Evolutionary conservation across 2,113 vertebrate genomes (phyloP).

Genomic region (Mustela nigripes): DNA sequence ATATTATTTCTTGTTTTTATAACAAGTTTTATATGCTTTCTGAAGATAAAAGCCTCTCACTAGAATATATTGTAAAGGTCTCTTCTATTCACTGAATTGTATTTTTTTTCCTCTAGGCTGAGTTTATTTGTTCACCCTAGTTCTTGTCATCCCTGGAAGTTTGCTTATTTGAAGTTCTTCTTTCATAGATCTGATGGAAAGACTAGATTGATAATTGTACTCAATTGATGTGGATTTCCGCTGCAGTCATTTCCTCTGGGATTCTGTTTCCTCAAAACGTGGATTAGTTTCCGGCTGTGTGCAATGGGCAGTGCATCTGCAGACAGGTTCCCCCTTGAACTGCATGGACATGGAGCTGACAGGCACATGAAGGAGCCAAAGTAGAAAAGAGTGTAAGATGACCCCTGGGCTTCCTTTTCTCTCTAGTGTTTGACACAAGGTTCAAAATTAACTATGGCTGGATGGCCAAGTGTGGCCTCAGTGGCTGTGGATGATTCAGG

Average conservation of each 20-base stretch:
- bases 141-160: not conserved
- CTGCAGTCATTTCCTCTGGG: not conserved
- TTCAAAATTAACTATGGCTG: not conserved
- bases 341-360: not conserved
- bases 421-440: not conserved
- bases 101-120: not conserved
- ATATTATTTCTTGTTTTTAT: not conserved
- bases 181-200: not conserved
- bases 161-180: not conserved
- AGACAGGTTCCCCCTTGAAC: not conserved
- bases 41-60: not conserved
- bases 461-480: not conserved
- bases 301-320: not conserved
- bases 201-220: not conserved
- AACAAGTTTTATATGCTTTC: not conserved
- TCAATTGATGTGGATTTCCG: not conserved
- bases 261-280: not conserved
- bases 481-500: not conserved
- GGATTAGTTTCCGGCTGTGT: not conserved
- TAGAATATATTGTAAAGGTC: not conserved
- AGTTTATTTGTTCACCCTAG: not conserved
- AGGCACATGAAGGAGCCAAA: not conserved
- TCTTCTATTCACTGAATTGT: not conserved
- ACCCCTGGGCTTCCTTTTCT: not conserved
- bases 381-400: not conserved